phyloP scores from a whole-genome alignment of 2,113 vertebrate species.

The Tylochromis polylepis region DNA sequence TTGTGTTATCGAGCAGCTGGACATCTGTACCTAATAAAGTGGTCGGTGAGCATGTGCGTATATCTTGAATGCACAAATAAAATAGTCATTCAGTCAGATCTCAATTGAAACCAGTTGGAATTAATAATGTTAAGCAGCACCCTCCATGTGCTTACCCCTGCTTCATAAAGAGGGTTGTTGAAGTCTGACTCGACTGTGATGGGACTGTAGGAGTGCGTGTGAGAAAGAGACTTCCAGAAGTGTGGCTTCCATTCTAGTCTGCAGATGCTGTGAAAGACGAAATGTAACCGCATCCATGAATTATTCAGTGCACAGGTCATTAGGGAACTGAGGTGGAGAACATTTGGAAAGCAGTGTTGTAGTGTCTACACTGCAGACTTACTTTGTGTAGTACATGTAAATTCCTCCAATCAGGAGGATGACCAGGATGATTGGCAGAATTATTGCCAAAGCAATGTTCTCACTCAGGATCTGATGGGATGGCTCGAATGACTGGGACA shows the following conservation, averaged over 20 bases:
- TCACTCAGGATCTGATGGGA: constrained; percentile 86
- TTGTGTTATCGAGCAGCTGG: background rate
- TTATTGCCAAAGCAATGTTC: constrained; percentile 88
- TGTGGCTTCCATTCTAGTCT: constrained; percentile 87
- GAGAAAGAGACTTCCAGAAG: constrained; percentile 86
- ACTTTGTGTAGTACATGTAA: constrained; percentile 93
- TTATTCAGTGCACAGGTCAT: background rate
- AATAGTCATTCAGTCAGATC: background rate
- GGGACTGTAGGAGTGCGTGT: constrained; percentile 90
- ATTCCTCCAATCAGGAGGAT: constrained; percentile 88
- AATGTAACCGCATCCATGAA: background rate
- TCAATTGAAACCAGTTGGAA: background rate
- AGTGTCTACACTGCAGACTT: constrained; percentile 27
- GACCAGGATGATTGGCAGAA: constrained; percentile 87
- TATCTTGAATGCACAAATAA: background rate
- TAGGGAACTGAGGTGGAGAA: background rate
- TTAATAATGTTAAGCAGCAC: background rate
- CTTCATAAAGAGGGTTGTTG: constrained; percentile 93
- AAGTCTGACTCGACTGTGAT: constrained; percentile 91
- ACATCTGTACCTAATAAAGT: background rate
- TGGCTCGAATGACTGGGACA: constrained; percentile 83
- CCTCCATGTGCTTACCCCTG: constrained; percentile 75
- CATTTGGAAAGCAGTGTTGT: background rate
- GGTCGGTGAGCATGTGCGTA: background rate
- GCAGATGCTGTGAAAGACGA: constrained; percentile 62